These are phyloP conservation scores for Monarcha castaneiventris DNA, from an alignment of 2,113 vertebrate genomes.

Conservation along the genomic window DNA sequence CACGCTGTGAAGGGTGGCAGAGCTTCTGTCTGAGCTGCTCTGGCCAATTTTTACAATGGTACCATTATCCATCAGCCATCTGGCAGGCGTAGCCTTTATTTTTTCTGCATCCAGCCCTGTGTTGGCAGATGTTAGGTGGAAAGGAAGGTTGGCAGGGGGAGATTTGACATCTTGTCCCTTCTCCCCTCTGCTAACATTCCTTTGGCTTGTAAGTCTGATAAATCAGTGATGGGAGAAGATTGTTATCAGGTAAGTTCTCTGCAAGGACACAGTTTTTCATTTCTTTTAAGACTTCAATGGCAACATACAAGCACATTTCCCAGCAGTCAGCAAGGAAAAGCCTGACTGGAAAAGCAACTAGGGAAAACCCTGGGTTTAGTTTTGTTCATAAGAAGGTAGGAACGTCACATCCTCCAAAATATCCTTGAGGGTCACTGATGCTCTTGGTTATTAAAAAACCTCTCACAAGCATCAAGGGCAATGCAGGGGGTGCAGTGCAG, in stretches of 20 bases:
- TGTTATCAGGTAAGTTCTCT: conserved; percentile 15
- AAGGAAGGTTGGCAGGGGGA: neutral
- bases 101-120: neutral
- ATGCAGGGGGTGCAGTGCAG: neutral
- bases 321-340: neutral
- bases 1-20: conserved; percentile 35
- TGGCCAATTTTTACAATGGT: conserved; percentile 47
- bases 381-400: neutral
- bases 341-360: neutral
- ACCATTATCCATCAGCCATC: conserved; percentile 43
- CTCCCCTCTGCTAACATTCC: conserved; percentile 56
- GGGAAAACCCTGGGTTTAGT: neutral
- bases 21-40: conserved; percentile 30
- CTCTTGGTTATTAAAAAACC: neutral
- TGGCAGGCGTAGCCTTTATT: conserved; percentile 36
- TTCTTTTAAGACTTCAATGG: neutral
- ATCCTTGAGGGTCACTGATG: neutral
- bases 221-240: conserved; percentile 8
- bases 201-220: conserved; percentile 37
- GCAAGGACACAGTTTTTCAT: neutral
- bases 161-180: conserved; percentile 32
- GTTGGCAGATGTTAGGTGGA: conserved; percentile 53
- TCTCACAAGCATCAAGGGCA: neutral
- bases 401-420: neutral
- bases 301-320: neutral